These are phyloP conservation scores for Montipora sp. DNA, from an alignment of 64 coral and sea anemone species.

Conservation along the genomic window DNA sequence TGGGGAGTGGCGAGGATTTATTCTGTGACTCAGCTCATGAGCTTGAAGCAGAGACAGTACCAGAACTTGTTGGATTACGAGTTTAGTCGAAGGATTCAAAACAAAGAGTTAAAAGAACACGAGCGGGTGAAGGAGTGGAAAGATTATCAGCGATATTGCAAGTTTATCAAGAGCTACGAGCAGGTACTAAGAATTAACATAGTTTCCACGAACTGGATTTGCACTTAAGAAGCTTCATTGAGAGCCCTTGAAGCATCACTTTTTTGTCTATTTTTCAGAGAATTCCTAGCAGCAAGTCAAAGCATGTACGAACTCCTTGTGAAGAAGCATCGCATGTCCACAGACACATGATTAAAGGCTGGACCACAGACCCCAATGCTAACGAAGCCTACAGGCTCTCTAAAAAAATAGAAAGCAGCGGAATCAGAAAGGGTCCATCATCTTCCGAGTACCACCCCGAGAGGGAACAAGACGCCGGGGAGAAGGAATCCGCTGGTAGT, in stretches of 20 bases:
- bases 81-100: slow-evolving; percentile 81
- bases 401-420: neutral
- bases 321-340: slow-evolving; percentile 83
- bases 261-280: slow-evolving; percentile 33
- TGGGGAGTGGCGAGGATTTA: slow-evolving; percentile 94
- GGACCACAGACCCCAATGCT: slow-evolving; percentile 82
- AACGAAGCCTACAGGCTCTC: slow-evolving; percentile 67
- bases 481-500: neutral
- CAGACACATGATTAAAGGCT: slow-evolving; percentile 85
- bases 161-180: slow-evolving; percentile 93
- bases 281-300: slow-evolving; percentile 68
- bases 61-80: slow-evolving; percentile 87
- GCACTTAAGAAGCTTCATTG: too few species aligned
- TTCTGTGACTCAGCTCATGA: slow-evolving; percentile 88
- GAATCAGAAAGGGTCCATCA: neutral
- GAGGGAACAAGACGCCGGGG: neutral
- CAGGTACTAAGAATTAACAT: slow-evolving; percentile 52
- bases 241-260: too few species aligned
- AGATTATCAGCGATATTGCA: slow-evolving; percentile 87
- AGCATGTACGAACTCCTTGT: slow-evolving; percentile 37
- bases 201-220: too few species aligned
- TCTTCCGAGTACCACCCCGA: neutral
- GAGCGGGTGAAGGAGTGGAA: slow-evolving; percentile 87
- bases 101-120: slow-evolving; percentile 77
- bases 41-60: slow-evolving; percentile 79